Evolutionary conservation across 2,113 vertebrate genomes (phyloP), one percentile per base, ranked within the genome.

Genomic region (Phodopus roborovskii): DNA sequence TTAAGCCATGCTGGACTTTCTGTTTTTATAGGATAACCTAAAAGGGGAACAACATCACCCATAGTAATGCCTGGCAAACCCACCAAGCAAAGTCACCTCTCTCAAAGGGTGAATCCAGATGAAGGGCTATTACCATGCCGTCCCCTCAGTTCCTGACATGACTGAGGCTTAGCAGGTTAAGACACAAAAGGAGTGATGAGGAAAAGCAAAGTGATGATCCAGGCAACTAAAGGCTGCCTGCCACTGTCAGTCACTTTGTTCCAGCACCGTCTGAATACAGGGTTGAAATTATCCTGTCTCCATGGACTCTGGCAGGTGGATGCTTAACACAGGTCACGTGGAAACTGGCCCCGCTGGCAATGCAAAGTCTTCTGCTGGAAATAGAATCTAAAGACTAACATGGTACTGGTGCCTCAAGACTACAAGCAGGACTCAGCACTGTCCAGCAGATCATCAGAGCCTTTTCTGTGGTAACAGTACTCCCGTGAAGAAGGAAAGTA

Each of bases 261-360:
- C 95, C 97, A 97, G 60, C 68, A 90, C 90, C 93, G 90, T 85
- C 92, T 95, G 86, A 97, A 97, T 95, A 93, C 60, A 95, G 8
- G 28, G 0, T 28, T 39, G 92, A 48, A 96, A 86, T 84, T 82
- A 58, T 53, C 19, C 42, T 66, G 36, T 60, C 62, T 56, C 71
- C 62, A 28, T 22, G 48, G 45, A 20, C 68, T 74, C n/a, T 28
- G 39, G 68, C 33, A 30, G 33, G 94, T 94, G 60, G 42, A 90
- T 64, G 53, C 88, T 97, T 92, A 91, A 90, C 42, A 42, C 70
- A 92, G 93, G 86, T 97, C 88, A 77, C 48, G 87, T 96, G 97
- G 97, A 97, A 98, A 98, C 95, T 62, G 66, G 83, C 28, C 0
- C 89, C 96, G 96, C 96, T 97, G 97, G 62, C 66, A 90, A 90